Evolutionary conservation across 2,113 vertebrate genomes (phyloP).

Genomic region (Vicugna pacos): DNA sequence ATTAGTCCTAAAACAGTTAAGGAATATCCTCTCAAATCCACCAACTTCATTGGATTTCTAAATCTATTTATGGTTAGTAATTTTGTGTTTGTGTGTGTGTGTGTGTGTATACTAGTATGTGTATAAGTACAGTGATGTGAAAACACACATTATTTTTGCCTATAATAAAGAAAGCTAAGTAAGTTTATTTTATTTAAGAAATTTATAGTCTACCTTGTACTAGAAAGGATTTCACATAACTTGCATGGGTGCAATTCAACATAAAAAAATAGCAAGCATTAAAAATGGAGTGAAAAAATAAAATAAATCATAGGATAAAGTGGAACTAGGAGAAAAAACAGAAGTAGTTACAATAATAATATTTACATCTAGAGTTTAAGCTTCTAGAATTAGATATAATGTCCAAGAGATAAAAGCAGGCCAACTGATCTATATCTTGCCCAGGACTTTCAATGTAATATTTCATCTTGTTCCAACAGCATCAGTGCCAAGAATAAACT

Average conservation of each 20-base stretch:
- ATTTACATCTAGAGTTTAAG: slow-evolving; percentile 25
- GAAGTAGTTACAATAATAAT: neutral
- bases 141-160: neutral
- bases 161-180: slow-evolving; percentile 11
- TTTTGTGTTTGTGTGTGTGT: neutral
- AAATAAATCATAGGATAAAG: slow-evolving; percentile 41
- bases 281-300: slow-evolving; percentile 25
- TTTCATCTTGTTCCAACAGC: slow-evolving; percentile 11
- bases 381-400: neutral
- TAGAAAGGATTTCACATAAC: neutral
- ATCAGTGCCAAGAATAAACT: slow-evolving; percentile 27
- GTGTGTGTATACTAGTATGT: neutral
- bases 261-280: slow-evolving; percentile 53
- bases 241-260: neutral
- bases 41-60: slow-evolving; percentile 5
- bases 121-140: neutral
- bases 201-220: neutral
- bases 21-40: neutral
- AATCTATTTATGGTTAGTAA: slow-evolving; percentile 27
- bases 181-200: slow-evolving; percentile 16
- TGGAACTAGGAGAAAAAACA: slow-evolving; percentile 3
- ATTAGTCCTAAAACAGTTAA: neutral
- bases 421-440: neutral
- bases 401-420: slow-evolving; percentile 33
- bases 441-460: neutral